Evolutionary conservation across 2,113 vertebrate species (phyloP).

Genomic region (Peromyscus leucopus): DNA sequence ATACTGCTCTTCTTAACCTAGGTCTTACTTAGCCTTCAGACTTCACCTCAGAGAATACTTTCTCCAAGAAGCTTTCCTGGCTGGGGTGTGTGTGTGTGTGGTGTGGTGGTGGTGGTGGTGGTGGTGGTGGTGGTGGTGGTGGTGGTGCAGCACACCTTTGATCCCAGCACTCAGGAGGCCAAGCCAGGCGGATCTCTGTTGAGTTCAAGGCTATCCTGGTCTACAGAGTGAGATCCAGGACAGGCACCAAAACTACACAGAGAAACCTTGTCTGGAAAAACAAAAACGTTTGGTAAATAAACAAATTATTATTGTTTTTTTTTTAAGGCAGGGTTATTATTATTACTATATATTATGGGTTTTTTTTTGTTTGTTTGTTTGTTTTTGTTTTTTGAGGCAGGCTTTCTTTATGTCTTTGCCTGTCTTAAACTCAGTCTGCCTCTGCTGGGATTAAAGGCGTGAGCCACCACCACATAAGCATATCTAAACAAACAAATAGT

Average conservation of each 20-base stretch:
- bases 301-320: neutral
- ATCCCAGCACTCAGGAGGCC: no score
- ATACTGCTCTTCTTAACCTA: neutral
- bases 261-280: no score
- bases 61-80: slow-evolving; percentile 33
- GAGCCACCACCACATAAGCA: neutral
- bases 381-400: neutral
- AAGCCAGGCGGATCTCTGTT: no score
- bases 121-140: no score
- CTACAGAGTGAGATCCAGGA: neutral
- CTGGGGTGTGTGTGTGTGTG: no score
- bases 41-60: slow-evolving; percentile 41
- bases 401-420: neutral
- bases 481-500: neutral
- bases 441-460: neutral
- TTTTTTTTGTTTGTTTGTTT: no score
- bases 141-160: no score
- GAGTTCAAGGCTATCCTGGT: no score
- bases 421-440: neutral
- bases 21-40: neutral
- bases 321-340: neutral
- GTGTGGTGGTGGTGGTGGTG: no score
- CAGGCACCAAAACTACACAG: no score
- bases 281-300: neutral
- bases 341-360: no score